Conservation (phyloP, 2,888 invertebrate species). For the Tribolium freemani region DNA sequence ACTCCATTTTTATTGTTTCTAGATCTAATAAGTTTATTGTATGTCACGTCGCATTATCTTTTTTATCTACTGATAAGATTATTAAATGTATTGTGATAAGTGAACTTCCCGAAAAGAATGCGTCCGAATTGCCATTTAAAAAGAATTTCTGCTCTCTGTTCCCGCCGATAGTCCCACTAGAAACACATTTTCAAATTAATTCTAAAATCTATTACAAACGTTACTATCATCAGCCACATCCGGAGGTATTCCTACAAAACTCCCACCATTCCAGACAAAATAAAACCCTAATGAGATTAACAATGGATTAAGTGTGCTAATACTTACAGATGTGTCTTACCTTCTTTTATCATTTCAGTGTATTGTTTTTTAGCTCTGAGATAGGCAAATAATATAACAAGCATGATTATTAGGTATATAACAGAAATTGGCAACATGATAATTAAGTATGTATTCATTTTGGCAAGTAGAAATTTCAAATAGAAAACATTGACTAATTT, state of each 20-base stretch:
- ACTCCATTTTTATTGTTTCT: conserved; percentile 9
- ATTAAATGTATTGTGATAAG: conserved; percentile 1
- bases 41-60: conserved; percentile 1
- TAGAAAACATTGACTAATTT: conserved; percentile 49
- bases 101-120: not conserved
- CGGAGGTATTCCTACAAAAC: conserved; percentile 31
- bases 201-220: not conserved
- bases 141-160: not conserved
- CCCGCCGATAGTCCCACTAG: conserved; percentile 17
- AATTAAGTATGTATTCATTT: conserved; percentile 35
- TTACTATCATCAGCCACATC: conserved; percentile 30
- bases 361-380: conserved; percentile 24
- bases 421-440: conserved; percentile 35
- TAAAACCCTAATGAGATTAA: conserved; percentile 26
- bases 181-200: conserved; percentile 2
- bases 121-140: not conserved
- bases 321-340: conserved; percentile 19
- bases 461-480: not conserved
- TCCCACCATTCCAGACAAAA: conserved; percentile 33
- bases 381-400: conserved; percentile 28
- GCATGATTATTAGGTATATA: conserved; percentile 34
- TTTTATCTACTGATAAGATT: conserved; percentile 25
- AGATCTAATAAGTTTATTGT: conserved; percentile 6
- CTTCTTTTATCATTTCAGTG: conserved; percentile 36
- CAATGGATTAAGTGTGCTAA: not conserved